Base-by-base conservation (phyloP, 2,113 vertebrate genomes). In the Alces alces region DNA sequence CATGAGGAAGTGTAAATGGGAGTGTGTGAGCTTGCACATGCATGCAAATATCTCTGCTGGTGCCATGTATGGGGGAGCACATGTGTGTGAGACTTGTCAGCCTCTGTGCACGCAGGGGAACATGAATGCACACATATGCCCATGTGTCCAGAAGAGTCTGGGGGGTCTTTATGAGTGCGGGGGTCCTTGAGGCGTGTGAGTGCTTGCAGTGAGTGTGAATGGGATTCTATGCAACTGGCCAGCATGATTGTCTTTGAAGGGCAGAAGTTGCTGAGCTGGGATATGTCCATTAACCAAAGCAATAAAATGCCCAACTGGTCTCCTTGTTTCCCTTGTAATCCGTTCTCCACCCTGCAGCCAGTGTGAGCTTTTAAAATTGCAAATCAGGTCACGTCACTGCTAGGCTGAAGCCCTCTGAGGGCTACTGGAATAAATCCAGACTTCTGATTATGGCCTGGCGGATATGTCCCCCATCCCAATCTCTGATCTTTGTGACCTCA, bases 321-420 rank as follows among this genome's bases (percentile, higher is more conserved):
- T 76, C 57, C 17, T 47, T 61, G 33, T 95, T 84, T 85, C 27
- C 43, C 55, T 66, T 70, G 36, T 50, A 52, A 80, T 33, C 78
- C 5, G 10, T 80, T 52, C 33, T 80, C 76, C 17, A 86, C 78
- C 88, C 47, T 93, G 50, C 50, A 91, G 83, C 50, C 79, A 89
- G 30, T 80, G 14, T 1, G 27, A 89, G 73, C 92, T 96, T 92
- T 97, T 79, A 61, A 97, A 96, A 93, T 89, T 90, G 90, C 73
- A 76, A 87, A 95, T 93, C 91, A 89, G 66, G 61, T 78, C 16
- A 39, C 23, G 54, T 82, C 83, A 23, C 52, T 91, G 36, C 83
- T 73, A 86, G 57, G 79, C 91, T 80, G 89, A 89, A 84, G 58
- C 43, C n/a, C 89, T 95, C 66, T 57, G 3, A 55, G 50, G 91